These are phyloP conservation scores for Pseudomyrmex cubaensis DNA, from an alignment of 1,140 invertebrate species.

Conservation along the genomic window DNA sequence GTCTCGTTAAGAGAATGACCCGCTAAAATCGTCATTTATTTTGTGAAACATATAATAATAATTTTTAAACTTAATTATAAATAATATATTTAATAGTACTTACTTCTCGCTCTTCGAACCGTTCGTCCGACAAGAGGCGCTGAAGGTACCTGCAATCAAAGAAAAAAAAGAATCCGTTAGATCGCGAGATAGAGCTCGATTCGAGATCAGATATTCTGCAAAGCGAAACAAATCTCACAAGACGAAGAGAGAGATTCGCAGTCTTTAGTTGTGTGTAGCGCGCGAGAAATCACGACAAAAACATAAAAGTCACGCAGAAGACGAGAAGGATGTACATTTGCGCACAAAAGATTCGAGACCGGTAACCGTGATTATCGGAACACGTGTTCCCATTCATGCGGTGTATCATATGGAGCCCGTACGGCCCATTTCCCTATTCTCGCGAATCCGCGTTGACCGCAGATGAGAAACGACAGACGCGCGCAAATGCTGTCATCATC, in stretches of 20 bases:
- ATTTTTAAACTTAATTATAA: too few species aligned
- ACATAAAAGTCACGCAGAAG: background rate
- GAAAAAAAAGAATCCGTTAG: background rate
- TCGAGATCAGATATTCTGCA: background rate
- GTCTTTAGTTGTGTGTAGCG: background rate
- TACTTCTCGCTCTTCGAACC: constrained; percentile 27
- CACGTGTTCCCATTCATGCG: constrained; percentile 54
- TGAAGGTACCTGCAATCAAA: constrained; percentile 26
- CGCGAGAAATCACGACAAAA: constrained; percentile 26
- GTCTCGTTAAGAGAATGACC: too few species aligned
- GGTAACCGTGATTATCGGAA: constrained; percentile 46
- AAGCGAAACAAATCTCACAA: background rate
- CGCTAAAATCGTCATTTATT: too few species aligned
- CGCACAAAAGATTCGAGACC: constrained; percentile 33
- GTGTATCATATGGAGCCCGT: constrained; percentile 1
- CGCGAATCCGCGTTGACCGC: constrained; percentile 45
- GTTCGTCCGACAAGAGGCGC: background rate
- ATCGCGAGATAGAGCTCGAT: background rate
- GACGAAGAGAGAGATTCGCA: background rate
- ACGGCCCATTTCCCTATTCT: constrained; percentile 27
- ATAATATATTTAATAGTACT: background rate
- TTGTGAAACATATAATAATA: too few species aligned
- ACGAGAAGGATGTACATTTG: constrained; percentile 6
- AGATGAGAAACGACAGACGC: constrained; percentile 27
- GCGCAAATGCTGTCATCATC: constrained; percentile 15